Base-by-base conservation (phyloP, 1,140 invertebrate genomes). In the Orussus abietinus region DNA sequence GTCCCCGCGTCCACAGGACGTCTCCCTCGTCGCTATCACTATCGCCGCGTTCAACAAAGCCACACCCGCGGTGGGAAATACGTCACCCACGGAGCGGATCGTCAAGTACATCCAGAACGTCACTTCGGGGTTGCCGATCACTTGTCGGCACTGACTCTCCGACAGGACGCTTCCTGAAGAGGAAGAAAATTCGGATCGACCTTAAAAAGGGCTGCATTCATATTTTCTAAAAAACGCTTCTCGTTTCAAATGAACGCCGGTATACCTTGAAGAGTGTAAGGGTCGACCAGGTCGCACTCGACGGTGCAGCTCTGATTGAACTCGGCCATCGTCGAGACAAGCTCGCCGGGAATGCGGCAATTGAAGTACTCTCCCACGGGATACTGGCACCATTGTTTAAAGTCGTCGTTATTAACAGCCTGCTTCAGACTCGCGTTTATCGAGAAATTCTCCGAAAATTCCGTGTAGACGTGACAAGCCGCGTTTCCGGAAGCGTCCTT, bases 11-110 rank as follows among this genome's bases (percentile, higher is more conserved):
- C 86, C 84, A 15, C 84, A 77, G 0, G 84, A 86, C 1, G 86
- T 88, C 59, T 90, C 85, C 11, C 84, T 75, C 0, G 86, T 85
- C 2, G 87, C 85, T 30, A 87, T 86, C 2, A 90, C 81, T n/a
- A 86, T 79, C 1, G 85, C 85, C 0, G 85, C 82, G 31, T 86
- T 83, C 1, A 90, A 58, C 2, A 91, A 55, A 0, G 84, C 81
- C 0, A 89, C 64, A 0, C 79, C 80, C 0, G 85, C 80, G 11
- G 82, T 81, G 18, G 84, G 77, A 53, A 88, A 87, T n/a, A 88
- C 81, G 53, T 90, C 86, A 2, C 83, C 85, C 26, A 88, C 51
- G 6, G 82, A 78, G 29, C 87, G 79, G 4, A 86, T 73, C 5
- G 80, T 59, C 11, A 88, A 69, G 51, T 90, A 91, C 12, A 75